These are phyloP conservation scores for Oscheius sp. DNA, from an alignment of 2,888 invertebrate species.

Conservation along the genomic window DNA sequence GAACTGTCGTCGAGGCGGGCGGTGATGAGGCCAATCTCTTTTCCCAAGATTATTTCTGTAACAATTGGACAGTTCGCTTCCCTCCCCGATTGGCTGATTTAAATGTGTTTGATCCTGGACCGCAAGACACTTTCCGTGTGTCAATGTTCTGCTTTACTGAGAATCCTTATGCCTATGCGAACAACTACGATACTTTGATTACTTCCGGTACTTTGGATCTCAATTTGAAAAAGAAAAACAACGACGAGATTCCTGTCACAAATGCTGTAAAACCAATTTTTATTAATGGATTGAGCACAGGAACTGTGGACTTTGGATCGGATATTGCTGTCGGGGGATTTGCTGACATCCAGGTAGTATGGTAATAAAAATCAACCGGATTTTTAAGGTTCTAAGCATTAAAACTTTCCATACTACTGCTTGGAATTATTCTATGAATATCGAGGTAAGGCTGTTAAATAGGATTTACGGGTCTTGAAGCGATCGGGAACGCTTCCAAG, in stretches of 20 bases:
- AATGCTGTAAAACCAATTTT: slow-evolving; percentile 4
- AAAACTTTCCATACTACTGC: slow-evolving; percentile 56
- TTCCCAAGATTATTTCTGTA: slow-evolving; percentile 40
- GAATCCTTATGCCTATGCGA: slow-evolving; percentile 59
- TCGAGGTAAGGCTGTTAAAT: no score
- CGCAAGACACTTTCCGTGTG: slow-evolving; percentile 32
- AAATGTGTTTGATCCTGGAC: slow-evolving; percentile 11
- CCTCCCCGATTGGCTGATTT: slow-evolving; percentile 15
- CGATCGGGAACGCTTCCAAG: no score
- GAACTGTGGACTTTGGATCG: neutral
- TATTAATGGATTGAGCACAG: neutral
- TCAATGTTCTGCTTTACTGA: slow-evolving; percentile 39
- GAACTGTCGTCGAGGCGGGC: slow-evolving; percentile 45
- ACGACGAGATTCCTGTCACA: neutral
- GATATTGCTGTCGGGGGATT: neutral
- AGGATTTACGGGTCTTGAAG: no score
- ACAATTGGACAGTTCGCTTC: slow-evolving; percentile 47
- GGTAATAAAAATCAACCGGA: no score
- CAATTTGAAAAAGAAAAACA: slow-evolving; percentile 43
- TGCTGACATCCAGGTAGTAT: slow-evolving; percentile 1
- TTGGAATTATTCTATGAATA: slow-evolving; percentile 57
- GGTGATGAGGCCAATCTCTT: slow-evolving; percentile 47
- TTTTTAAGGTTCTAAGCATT: slow-evolving; percentile 56
- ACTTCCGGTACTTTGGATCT: slow-evolving; percentile 57
- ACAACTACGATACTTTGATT: slow-evolving; percentile 55